phyloP scores from a whole-genome alignment of 2,888 invertebrate genomes.

The Sarcophaga carnaria region DNA sequence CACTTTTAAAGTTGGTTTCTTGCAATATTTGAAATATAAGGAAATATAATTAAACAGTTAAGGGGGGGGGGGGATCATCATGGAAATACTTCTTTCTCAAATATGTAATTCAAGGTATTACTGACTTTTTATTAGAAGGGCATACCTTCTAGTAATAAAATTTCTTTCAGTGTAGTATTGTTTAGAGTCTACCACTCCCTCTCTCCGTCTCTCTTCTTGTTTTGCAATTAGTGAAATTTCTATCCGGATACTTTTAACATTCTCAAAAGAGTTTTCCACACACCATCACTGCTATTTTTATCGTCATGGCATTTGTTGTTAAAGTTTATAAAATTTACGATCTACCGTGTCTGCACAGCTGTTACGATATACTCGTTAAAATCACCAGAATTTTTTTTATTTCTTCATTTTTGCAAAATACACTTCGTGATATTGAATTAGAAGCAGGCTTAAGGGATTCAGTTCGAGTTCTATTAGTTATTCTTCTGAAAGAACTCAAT shows the following conservation, averaged over 20 bases:
- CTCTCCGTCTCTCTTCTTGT: neutral
- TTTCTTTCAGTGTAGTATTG: neutral
- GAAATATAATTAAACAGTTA: too few species aligned
- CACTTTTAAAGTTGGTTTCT: neutral
- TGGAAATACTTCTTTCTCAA: too few species aligned
- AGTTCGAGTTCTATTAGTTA: too few species aligned
- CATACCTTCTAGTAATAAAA: neutral
- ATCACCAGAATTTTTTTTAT: neutral
- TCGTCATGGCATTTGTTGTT: conserved; percentile 13
- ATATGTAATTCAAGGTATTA: too few species aligned
- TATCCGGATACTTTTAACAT: conserved; percentile 36
- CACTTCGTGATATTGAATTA: conserved; percentile 4
- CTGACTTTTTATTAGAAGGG: too few species aligned
- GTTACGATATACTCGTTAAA: conserved; percentile 22
- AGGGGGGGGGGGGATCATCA: accelerated
- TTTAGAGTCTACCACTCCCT: neutral
- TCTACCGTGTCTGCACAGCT: conserved; percentile 15
- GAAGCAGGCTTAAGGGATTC: neutral
- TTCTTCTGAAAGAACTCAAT: too few species aligned
- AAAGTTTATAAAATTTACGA: conserved; percentile 43
- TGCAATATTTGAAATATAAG: too few species aligned
- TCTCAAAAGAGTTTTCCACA: neutral
- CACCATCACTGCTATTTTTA: conserved; percentile 41
- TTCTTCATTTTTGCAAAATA: neutral
- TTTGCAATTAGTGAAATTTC: conserved; percentile 22